These are phyloP conservation scores for Phalloptychus januarius DNA, from an alignment of 2,797 vertebrate species.

Conservation along the genomic window DNA sequence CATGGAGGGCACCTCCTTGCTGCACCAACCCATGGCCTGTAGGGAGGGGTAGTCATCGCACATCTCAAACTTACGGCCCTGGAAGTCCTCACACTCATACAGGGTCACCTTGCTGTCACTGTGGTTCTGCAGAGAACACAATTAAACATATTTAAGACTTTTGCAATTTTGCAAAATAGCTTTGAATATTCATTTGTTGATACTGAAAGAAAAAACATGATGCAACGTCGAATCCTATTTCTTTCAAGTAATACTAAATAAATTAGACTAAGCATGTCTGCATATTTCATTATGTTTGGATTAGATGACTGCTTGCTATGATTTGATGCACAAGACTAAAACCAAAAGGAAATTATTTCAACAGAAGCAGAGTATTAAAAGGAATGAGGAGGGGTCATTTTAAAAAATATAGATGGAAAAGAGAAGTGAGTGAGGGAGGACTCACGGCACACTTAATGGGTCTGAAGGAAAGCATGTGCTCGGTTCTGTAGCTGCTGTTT, in stretches of 20 bases:
- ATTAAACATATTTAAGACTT: background rate
- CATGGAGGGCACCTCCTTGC: conserved; percentile 94
- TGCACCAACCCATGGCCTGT: conserved; percentile 97
- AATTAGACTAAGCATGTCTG: background rate
- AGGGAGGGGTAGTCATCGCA: conserved; percentile 95
- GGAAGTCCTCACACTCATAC: conserved; percentile 94
- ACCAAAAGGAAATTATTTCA: background rate
- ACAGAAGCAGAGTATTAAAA: background rate
- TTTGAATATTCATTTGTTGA: background rate
- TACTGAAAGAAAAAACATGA: background rate
- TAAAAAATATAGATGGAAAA: background rate
- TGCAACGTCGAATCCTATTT: background rate
- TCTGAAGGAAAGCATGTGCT: conserved; percentile 94
- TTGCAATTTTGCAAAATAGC: background rate
- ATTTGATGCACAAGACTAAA: background rate
- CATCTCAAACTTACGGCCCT: conserved; percentile 94
- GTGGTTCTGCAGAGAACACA: conserved; percentile 73
- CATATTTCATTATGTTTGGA: background rate
- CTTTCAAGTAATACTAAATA: background rate
- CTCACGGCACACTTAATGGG: conserved; percentile 92
- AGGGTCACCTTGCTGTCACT: conserved; percentile 92
- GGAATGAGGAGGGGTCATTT: background rate
- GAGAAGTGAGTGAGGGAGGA: conserved; percentile 25
- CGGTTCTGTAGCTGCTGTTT: conserved; percentile 92
- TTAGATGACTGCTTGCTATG: background rate